phyloP scores from a whole-genome alignment of 2,888 invertebrate genomes.

The Mythimna lalbum region DNA sequence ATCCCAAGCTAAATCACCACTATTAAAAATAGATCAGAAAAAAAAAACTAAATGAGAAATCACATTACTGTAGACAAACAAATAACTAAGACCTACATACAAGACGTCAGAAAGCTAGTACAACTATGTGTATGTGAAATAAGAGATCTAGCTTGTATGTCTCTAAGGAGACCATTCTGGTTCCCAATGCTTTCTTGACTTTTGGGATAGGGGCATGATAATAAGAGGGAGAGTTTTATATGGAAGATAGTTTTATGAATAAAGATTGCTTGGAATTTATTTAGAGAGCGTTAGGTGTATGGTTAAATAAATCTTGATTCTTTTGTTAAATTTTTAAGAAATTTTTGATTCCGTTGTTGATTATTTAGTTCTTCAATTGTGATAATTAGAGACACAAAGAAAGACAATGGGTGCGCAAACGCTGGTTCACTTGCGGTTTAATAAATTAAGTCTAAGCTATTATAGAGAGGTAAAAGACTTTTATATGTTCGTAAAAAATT shows the following conservation, averaged over 20 bases:
- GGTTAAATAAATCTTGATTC: too few relatives aligned
- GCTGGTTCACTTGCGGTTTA: too few relatives aligned
- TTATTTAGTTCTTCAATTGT: too few relatives aligned
- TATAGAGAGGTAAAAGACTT: too few relatives aligned
- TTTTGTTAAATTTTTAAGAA: too few relatives aligned
- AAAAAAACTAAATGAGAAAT: constrained; percentile 10
- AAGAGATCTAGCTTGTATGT: constrained; percentile 44
- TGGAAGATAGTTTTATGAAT: neutral
- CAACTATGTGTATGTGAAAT: constrained; percentile 43
- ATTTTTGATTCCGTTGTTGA: too few relatives aligned
- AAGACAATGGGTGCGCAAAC: too few relatives aligned
- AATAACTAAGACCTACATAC: constrained; percentile 12
- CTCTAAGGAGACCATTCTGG: constrained; percentile 36
- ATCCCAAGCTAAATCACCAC: neutral
- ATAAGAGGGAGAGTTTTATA: constrained; percentile 1
- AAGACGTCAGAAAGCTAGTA: too few relatives aligned
- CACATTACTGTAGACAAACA: constrained; percentile 24
- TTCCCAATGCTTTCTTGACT: constrained; percentile 41
- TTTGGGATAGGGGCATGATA: constrained; percentile 7
- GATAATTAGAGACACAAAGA: too few relatives aligned
- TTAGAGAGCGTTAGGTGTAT: neutral
- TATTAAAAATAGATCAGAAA: constrained; percentile 20
- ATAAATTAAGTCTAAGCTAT: too few relatives aligned
- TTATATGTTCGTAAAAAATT: too few relatives aligned
- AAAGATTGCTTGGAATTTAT: neutral